Evolutionary conservation across 2,113 vertebrate species (phyloP), one percentile per base, ranked within the genome.

Genomic region (Sander vitreus): DNA sequence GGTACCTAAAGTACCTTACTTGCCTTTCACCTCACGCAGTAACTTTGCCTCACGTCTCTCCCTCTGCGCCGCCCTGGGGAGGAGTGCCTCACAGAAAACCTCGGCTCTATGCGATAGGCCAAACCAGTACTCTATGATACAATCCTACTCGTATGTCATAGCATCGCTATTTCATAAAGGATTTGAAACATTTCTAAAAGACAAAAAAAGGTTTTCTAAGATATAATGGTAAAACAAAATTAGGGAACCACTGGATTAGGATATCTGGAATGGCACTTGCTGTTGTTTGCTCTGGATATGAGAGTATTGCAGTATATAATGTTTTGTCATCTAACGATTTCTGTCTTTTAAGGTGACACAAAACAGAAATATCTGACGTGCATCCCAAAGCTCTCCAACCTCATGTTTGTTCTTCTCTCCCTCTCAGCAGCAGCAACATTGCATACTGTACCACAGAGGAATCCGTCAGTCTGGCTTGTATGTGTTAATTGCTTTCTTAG

Each of bases 401-500:
- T 78, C 60, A 30, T 68, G 72, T 86, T 89, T 88, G 57, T 69
- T 77, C 65, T 50, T 76, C 18, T 53, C 43, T 62, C 12, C n/a
- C 16, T 75, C 76, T 89, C 58, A 33, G 33, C 36, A 7, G 53
- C 77, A 80, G 69, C 54, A 76, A 47, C 89, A 73, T 66, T 23
- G 59, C 85, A 60, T 60, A 80, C 74, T 73, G 76, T 63, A 74
- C 59, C 83, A 71, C 85, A 30, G 81, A 88, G 84, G 85, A 84
- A 86, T 85, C 71, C 81, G 73, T 58, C 68, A 30, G 78, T 73
- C 78, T 85, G 68, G 25, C 88, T 89, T 36, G 72, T 76, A 82
- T 75, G 80, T 90, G 85, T 91, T 94, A 92, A 93, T 93, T 93
- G 84, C 87, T 88, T 93, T 92, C 78, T 87, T 90, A 30, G n/a